These are phyloP conservation scores for Contarinia nasturtii DNA, from an alignment of 1,140 invertebrate species.

Conservation along the genomic window DNA sequence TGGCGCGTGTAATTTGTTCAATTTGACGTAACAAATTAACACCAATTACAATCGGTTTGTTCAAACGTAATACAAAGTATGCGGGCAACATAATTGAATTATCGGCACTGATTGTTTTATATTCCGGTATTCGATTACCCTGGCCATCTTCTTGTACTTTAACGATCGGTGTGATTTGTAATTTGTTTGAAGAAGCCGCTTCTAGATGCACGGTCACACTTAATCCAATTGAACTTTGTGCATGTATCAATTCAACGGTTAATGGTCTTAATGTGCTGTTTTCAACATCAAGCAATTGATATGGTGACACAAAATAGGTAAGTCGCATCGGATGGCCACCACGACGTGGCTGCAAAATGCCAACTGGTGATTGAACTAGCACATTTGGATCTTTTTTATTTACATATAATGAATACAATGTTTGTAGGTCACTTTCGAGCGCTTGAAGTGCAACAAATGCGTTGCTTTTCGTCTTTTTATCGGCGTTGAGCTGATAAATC, in stretches of 20 bases:
- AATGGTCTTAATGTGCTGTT: constrained; percentile 50
- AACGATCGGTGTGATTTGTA: constrained; percentile 67
- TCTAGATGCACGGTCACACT: constrained; percentile 81
- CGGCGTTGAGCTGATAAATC: constrained; percentile 85
- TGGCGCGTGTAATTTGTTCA: background rate
- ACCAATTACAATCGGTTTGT: constrained; percentile 63
- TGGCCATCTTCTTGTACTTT: constrained; percentile 46
- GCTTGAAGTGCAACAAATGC: constrained; percentile 81
- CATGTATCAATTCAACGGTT: constrained; percentile 44
- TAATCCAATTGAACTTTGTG: constrained; percentile 44
- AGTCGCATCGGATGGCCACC: constrained; percentile 82
- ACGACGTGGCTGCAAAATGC: constrained; percentile 53
- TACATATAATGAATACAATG: constrained; percentile 51
- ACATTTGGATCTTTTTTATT: constrained; percentile 66
- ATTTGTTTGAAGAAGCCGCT: constrained; percentile 67
- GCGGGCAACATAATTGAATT: constrained; percentile 82
- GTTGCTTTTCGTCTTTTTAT: constrained; percentile 87
- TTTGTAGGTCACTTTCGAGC: constrained; percentile 77
- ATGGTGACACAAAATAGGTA: constrained; percentile 89
- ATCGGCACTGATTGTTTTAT: constrained; percentile 51
- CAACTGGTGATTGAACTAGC: constrained; percentile 79
- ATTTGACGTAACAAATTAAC: constrained; percentile 4
- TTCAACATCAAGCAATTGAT: constrained; percentile 67
- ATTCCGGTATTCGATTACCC: constrained; percentile 63
- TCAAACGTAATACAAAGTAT: constrained; percentile 72